Conservation (phyloP, 1,140 invertebrate genomes). For the Augochlora pura region DNA sequence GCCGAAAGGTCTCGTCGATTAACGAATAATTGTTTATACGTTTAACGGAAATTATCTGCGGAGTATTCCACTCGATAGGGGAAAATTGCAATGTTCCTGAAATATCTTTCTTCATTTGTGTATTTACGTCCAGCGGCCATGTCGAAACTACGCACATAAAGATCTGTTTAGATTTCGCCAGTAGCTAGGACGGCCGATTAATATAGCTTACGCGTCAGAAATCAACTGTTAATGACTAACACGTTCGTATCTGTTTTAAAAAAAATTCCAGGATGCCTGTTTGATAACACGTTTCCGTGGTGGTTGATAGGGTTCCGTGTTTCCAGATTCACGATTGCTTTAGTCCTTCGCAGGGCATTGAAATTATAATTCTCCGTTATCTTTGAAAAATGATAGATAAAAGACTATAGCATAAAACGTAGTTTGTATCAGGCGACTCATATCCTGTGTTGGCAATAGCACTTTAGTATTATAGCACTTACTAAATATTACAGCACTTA, state of each 20-base stretch:
- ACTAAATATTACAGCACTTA: too few species aligned
- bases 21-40: neutral
- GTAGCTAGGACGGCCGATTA: too few species aligned
- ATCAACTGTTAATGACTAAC: too few species aligned
- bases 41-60: neutral
- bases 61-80: neutral
- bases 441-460: too few species aligned
- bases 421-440: too few species aligned
- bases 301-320: slow-evolving; percentile 29
- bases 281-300: slow-evolving; percentile 56
- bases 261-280: slow-evolving; percentile 56
- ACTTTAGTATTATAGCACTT: too few species aligned
- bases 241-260: slow-evolving; percentile 11
- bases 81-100: neutral
- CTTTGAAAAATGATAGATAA: too few species aligned
- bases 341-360: too few species aligned
- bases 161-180: neutral
- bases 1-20: neutral
- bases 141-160: neutral
- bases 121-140: neutral
- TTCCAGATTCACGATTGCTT: neutral
- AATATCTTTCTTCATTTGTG: neutral
- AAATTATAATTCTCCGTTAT: too few species aligned
- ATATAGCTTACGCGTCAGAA: too few species aligned
- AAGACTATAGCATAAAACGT: too few species aligned